phyloP scores from a whole-genome alignment of 2,113 vertebrate genomes.

The Chelonoidis abingdonii region DNA sequence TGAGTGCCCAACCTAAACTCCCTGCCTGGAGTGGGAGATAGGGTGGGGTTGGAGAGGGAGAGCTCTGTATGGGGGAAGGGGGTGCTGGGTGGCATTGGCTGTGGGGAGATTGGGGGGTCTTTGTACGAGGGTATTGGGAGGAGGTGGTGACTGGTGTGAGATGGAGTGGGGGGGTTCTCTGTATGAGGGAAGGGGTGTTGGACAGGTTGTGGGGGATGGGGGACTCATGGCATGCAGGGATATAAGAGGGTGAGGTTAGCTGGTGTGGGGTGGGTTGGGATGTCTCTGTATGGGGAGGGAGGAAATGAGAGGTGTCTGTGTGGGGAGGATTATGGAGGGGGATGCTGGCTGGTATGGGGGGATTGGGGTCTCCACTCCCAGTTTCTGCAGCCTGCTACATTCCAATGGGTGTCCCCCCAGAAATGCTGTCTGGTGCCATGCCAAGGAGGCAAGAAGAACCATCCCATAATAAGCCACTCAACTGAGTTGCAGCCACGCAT shows the following conservation, averaged over 20 bases:
- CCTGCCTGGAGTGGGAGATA: background rate
- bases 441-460: background rate
- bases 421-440: background rate
- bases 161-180: too few relatives aligned
- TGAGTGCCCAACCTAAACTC: background rate
- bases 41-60: background rate
- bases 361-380: background rate
- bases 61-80: background rate
- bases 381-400: background rate
- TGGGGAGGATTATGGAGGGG: too few relatives aligned
- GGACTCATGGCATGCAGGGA: background rate
- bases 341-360: too few relatives aligned
- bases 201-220: too few relatives aligned
- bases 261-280: too few relatives aligned
- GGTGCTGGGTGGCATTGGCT: background rate
- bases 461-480: background rate
- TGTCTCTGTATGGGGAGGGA: too few relatives aligned
- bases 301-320: too few relatives aligned
- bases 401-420: background rate
- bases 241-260: background rate
- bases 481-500: background rate
- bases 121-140: background rate
- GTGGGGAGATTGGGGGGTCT: too few relatives aligned
- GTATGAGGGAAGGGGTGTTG: too few relatives aligned
- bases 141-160: background rate